Base-by-base conservation (phyloP, 2,113 vertebrate genomes). In the Dissostichus mawsoni region DNA sequence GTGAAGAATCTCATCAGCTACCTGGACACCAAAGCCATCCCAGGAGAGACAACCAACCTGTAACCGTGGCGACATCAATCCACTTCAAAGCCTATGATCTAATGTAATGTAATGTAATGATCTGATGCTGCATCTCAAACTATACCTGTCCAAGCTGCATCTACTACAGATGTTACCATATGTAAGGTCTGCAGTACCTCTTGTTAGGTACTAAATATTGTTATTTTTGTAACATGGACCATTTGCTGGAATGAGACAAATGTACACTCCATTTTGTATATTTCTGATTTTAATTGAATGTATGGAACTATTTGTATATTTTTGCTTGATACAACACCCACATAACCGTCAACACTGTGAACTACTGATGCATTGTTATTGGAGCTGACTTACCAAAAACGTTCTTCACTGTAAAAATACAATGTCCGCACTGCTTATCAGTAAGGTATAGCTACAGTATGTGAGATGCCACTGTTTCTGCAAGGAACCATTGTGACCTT, bases 1-100 rank as follows among this genome's bases (percentile, higher is more conserved):
- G 93, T 95, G 74, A 80, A 89, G 73, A 23, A 82, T 0, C 57
- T 90, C 74, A 89, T 94, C 17, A 68, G 7, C 62, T 2, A 57
- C n/a, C 72, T 95, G 20, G 68, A 94, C 14, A 9, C 6, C 63
- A 92, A 74, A 50, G 0, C 18, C 1, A 1, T 10, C 9, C 13
- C 29, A 11, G 92, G 89, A 63, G 0, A 76, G 52, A 11, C 52
- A 1, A 69, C 63, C 53, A 55, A 51, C 63, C 20, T 90, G 67
- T 94, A 89, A 92, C n/a, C 75, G 10, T 29, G 45, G 10, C 69
- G 55, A 75, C 20, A 12, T 8, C 8, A 55, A 8, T 47, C 36
- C 13, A 13, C 0, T 5, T 4, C 4, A 44, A 12, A 52, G 41
- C 23, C 12, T 47, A 11, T 51, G 16, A 13, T 20, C 20, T 20